Evolutionary conservation across 2,888 invertebrate genomes (phyloP).

Genomic region (Noctua fimbriata): DNA sequence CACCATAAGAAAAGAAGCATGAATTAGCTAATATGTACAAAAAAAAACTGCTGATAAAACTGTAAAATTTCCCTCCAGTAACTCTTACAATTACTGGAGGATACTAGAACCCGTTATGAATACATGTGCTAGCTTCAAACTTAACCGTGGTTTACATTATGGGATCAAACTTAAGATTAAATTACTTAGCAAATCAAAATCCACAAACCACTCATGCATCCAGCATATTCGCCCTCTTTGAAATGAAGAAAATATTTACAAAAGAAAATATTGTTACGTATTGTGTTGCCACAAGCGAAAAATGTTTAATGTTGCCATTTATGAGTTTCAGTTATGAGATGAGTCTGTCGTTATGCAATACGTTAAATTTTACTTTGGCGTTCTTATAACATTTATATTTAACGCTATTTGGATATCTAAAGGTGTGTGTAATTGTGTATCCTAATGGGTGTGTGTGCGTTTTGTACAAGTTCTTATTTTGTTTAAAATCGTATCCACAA

Average conservation of each 20-base stretch:
- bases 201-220: slow-evolving; percentile 63
- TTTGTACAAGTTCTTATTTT: background rate
- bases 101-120: background rate
- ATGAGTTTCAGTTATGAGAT: slow-evolving; percentile 19
- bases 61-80: background rate
- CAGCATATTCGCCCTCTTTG: slow-evolving; percentile 56
- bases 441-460: background rate
- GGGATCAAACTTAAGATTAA: background rate
- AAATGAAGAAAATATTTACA: slow-evolving; percentile 71
- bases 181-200: slow-evolving; percentile 27
- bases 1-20: background rate
- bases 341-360: too few relatives aligned
- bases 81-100: background rate
- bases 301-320: slow-evolving; percentile 40
- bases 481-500: background rate
- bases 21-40: background rate
- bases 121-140: background rate
- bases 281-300: slow-evolving; percentile 62
- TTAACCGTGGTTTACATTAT: background rate
- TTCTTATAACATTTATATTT: background rate
- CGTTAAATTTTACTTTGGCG: background rate
- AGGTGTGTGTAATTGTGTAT: background rate
- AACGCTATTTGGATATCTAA: background rate
- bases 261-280: slow-evolving; percentile 69
- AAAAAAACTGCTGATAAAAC: background rate